phyloP scores from a whole-genome alignment of 2,113 vertebrate species.

The Zosterops borbonicus region DNA sequence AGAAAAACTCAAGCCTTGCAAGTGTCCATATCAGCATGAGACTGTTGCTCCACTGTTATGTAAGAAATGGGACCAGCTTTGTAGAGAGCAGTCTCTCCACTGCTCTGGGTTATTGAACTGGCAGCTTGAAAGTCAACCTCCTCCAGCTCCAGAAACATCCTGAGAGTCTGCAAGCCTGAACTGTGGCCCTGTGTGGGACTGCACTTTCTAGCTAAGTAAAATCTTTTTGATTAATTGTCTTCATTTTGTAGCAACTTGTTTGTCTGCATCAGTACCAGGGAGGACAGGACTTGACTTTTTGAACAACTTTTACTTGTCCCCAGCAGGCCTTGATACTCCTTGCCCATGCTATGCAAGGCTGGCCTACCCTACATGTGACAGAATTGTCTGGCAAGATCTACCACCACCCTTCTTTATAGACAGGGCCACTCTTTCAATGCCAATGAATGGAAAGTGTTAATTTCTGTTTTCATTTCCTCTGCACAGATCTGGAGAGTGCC shows the following conservation, averaged over 20 bases:
- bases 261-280: neutral
- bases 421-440: neutral
- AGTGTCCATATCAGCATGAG: neutral
- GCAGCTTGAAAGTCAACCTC: neutral
- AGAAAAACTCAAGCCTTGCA: neutral
- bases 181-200: neutral
- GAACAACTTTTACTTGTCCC: neutral
- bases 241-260: neutral
- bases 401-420: neutral
- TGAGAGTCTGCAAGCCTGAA: neutral
- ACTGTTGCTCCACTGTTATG: neutral
- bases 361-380: neutral
- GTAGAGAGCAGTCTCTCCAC: neutral
- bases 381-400: neutral
- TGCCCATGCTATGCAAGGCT: neutral
- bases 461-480: constrained; percentile 10
- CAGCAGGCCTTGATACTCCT: neutral
- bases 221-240: neutral
- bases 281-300: neutral
- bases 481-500: neutral
- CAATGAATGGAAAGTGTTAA: neutral
- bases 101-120: neutral
- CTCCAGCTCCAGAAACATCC: fast-evolving
- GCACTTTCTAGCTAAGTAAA: neutral
- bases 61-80: neutral